Percentiles rank a stretch among this genome's conserved stretches.
Evolutionary conservation across 2,888 invertebrate genomes (phyloP).

Genomic region (Eugnorisma glareosa): DNA sequence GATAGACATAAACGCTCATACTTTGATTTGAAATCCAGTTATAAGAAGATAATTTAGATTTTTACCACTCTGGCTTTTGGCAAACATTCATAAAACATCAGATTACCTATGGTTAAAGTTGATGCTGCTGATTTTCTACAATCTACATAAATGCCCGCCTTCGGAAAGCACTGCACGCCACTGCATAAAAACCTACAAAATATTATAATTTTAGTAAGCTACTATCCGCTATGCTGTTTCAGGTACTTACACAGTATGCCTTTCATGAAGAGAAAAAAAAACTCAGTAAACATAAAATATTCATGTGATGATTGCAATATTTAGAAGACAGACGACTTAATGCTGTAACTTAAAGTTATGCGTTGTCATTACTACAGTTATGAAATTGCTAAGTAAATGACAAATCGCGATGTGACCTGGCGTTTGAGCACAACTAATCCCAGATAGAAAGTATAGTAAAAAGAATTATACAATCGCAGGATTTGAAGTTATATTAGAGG

Average conservation of each 20-base stretch:
- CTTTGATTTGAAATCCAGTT: background rate
- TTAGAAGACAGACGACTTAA: background rate
- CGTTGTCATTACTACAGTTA: constrained; percentile 23
- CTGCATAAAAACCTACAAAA: background rate
- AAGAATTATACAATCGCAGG: constrained; percentile 59
- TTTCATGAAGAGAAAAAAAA: background rate
- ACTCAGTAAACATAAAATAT: background rate
- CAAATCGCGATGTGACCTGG: constrained; percentile 25
- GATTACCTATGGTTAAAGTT: background rate
- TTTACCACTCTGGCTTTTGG: no score
- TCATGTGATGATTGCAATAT: background rate
- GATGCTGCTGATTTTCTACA: background rate
- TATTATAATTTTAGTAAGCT: no score
- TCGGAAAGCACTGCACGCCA: no score
- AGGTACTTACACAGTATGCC: background rate
- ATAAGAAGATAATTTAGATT: background rate
- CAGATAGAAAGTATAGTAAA: constrained; percentile 51
- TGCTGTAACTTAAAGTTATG: constrained; percentile 22
- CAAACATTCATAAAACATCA: background rate
- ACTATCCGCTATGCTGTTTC: no score
- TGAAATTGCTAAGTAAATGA: constrained; percentile 30
- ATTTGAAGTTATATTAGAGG: constrained; percentile 34
- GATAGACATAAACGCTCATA: background rate
- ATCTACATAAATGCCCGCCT: background rate
- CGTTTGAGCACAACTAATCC: constrained; percentile 12